Evolutionary conservation across 2,888 invertebrate species (phyloP), one percentile per base, ranked within the genome.

Genomic region (Drosophila affinis): DNA sequence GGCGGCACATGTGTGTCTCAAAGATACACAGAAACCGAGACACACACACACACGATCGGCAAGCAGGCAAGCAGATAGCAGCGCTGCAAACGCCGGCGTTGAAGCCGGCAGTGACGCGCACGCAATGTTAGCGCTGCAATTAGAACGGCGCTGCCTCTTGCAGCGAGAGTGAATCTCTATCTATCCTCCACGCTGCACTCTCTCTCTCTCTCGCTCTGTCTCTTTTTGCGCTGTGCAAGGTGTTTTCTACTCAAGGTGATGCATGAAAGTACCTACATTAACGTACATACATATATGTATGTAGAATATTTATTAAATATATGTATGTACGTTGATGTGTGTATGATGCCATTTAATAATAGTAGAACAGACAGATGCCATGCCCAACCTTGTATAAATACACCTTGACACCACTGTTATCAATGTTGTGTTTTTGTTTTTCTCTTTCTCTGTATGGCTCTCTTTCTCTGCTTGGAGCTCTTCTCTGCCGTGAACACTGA

Each of bases 121-220:
- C 79, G 78, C 85, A 85, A 79, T 57, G 63, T 80, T 81, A 85
- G 85, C 39, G 39, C 29, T 57, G 47, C 57, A 57, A 57, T 57
- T 57, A 61, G 57, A 60, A 60, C 29, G n/a, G 32, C 34, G 29
- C 76, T 73, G 76, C 73, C 64, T 71, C 79, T 81, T 72, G 71
- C 76, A 81, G 82, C 78, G 81, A 84, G 79, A 81, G 85, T 84
- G 85, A 78, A 86, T 75, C 71, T 75, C 67, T 44, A 32, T 49
- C 47, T 21, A 21, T 21, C 3, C 21, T 21, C 21, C 29, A 45
- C 9, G 9, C 45, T 54, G 55, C 55, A 14, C 56, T 27, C 45
- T n/a, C 27, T 21, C 39, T n/a, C 17, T n/a, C 14, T 14, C 56
- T 27, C 45, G 10, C 27, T 21, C 39, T 18, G n/a, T n/a, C n/a